Conservation (phyloP, 2,113 vertebrate genomes). For the Hyaena hyaena region DNA sequence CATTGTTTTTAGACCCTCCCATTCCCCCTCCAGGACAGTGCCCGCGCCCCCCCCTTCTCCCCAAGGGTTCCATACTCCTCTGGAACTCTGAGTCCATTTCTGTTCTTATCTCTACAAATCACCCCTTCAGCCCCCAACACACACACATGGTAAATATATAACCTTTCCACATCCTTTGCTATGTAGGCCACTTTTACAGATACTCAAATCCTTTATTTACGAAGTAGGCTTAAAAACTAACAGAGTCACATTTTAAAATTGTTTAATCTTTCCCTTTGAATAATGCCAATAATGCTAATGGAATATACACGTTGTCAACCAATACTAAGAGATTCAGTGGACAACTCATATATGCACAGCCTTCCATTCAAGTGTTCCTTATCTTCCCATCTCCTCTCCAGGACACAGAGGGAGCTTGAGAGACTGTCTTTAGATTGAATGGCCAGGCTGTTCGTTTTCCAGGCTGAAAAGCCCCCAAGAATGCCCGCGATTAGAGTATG, state of each 20-base stretch:
- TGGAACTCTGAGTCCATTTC: constrained; percentile 16
- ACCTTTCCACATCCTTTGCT: background rate
- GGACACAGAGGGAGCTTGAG: background rate
- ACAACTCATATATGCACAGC: background rate
- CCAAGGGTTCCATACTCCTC: background rate
- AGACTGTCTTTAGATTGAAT: background rate
- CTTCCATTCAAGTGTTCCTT: background rate
- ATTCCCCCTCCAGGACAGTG: background rate
- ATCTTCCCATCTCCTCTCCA: background rate
- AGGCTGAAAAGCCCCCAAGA: background rate
- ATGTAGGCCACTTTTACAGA: background rate
- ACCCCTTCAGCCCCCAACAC: background rate
- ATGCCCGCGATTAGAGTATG: background rate
- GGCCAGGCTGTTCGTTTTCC: background rate
- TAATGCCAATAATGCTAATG: background rate
- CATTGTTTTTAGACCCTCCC: background rate
- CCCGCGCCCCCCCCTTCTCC: background rate
- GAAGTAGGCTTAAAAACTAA: background rate
- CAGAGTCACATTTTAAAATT: constrained; percentile 26
- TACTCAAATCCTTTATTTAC: constrained; percentile 10
- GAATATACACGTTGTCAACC: no score
- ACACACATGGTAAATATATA: background rate
- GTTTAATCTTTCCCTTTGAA: background rate
- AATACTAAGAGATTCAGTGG: background rate
- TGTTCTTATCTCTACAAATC: constrained; percentile 1